Evolutionary conservation across 1,140 invertebrate species (phyloP).

Genomic region (Octopus sinensis): DNA sequence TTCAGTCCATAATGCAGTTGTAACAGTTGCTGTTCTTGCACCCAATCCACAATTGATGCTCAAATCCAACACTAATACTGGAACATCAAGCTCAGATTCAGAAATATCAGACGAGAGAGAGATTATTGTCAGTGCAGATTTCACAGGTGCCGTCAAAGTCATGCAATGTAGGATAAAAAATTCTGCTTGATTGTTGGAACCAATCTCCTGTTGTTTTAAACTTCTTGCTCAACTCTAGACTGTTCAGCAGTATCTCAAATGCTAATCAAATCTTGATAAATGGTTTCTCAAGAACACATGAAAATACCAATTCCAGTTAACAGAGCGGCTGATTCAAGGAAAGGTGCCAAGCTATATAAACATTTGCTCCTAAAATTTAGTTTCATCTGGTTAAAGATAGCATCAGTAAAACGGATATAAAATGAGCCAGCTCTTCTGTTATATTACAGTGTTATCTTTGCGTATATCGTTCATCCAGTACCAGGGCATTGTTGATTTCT

Average conservation of each 20-base stretch:
- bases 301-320: neutral
- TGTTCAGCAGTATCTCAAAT: neutral
- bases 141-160: slow-evolving; percentile 93
- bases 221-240: neutral
- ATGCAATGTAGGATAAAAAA: slow-evolving; percentile 61
- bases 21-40: slow-evolving; percentile 95
- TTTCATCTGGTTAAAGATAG: too few species aligned
- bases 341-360: neutral
- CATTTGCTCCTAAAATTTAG: too few species aligned
- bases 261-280: neutral
- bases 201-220: neutral
- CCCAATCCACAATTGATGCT: slow-evolving; percentile 77
- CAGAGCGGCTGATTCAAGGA: neutral
- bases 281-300: too few species aligned
- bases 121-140: slow-evolving; percentile 93
- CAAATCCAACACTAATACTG: slow-evolving; percentile 40
- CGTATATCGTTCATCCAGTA: neutral
- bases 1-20: slow-evolving; percentile 86
- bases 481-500: neutral
- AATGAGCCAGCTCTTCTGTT: too few species aligned
- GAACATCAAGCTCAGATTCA: slow-evolving; percentile 59
- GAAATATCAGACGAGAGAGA: slow-evolving; percentile 60
- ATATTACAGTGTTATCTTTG: too few species aligned
- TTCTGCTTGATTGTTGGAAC: neutral
- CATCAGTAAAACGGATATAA: too few species aligned